Evolutionary conservation across 2,888 invertebrate genomes (phyloP).

Genomic region (Lathronympha strigana): DNA sequence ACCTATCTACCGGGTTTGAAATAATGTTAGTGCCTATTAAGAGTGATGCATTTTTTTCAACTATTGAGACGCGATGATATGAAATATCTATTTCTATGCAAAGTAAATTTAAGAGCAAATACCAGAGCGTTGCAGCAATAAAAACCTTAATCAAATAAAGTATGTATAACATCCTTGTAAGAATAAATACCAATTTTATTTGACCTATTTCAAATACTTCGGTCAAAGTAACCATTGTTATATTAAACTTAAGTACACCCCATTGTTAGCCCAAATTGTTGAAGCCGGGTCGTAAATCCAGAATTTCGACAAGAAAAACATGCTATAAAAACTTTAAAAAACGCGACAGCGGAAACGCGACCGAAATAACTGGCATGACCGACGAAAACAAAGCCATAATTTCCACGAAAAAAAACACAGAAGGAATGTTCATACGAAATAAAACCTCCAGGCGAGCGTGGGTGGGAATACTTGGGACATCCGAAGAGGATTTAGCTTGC

Average conservation of each 20-base stretch:
- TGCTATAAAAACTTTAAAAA: constrained; percentile 38
- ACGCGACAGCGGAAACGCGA: constrained; percentile 46
- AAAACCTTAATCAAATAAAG: too few species aligned
- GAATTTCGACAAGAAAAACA: constrained; percentile 24
- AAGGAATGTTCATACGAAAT: constrained; percentile 43
- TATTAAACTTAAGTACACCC: background rate
- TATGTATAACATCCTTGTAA: too few species aligned
- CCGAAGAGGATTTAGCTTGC: constrained; percentile 35
- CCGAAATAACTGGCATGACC: constrained; percentile 48
- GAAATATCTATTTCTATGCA: too few species aligned
- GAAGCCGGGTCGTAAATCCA: constrained; percentile 11
- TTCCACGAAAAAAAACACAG: constrained; percentile 50
- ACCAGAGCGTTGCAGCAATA: too few species aligned
- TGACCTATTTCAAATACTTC: background rate
- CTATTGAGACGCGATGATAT: too few species aligned
- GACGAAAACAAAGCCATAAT: constrained; percentile 70
- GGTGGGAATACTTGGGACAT: constrained; percentile 18
- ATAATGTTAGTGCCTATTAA: too few species aligned
- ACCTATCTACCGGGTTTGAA: too few species aligned
- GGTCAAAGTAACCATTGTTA: background rate
- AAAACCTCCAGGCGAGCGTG: constrained; percentile 26
- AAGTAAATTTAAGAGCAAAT: too few species aligned
- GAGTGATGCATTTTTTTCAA: too few species aligned
- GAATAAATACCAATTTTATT: background rate
- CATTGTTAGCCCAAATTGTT: constrained; percentile 7